Evolutionary conservation across 2,888 invertebrate species (phyloP), one percentile per base, ranked within the genome.

Genomic region (Coremacera marginata): DNA sequence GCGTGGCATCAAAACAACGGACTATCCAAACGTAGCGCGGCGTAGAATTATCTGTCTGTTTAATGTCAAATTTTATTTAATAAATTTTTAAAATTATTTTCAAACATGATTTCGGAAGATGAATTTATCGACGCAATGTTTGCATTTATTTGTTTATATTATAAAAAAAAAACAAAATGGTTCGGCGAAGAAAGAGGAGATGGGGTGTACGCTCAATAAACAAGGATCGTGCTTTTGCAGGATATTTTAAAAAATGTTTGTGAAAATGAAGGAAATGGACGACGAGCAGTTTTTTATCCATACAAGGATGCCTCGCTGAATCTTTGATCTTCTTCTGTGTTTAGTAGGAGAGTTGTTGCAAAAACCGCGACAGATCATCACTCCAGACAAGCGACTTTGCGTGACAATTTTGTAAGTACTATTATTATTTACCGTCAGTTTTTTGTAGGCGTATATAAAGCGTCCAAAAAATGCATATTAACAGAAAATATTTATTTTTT

Each of bases 241-340:
- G 68, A 3, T 68, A 68, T 49, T 22, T n/a, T 16, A 22, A 22
- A 19, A 49, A 51, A 22, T 49, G n/a, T 68, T 68, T 22, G 11
- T 19, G 44, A 68, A 68, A 68, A 68, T 68, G 2, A 68, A 68
- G 22, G 68, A 37, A 22, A 68, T 22, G 16, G 14, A 37, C 51
- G 49, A 22, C 8, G 19, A 68, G 19, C 44, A 51, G 31, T 19
- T 68, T 31, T 68, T 68, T 31, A n/a, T 44, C 14, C 68, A 68
- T 7, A 68, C 68, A 11, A 22, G 68, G 44, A 44, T 68, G 68
- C 7, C 68, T 11, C n/a, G 5, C 37, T 2, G 44, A 19, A 5
- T 68, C 14, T 68, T 44, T 49, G 68, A 68, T 8, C 19, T 68
- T 11, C 49, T 68, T 5, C 27, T 68, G 22, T 22, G n/a, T 8